Base-by-base conservation (phyloP, 2,113 vertebrate genomes). In the Pachyramphus minor region DNA sequence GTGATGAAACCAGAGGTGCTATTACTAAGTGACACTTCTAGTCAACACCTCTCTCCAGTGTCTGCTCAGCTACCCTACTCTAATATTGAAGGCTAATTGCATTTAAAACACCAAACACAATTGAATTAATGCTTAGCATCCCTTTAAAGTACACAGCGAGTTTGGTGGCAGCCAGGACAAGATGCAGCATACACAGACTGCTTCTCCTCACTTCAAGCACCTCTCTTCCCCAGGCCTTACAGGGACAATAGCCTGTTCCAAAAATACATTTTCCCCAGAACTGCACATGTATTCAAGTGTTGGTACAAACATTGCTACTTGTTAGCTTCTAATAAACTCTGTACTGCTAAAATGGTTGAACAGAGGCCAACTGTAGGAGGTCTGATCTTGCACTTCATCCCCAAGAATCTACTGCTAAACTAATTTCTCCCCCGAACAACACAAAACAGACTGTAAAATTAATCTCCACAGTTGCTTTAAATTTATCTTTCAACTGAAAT, bases 81-180 rank as follows among this genome's bases (percentile, higher is more conserved):
- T 22, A 74, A 33, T 28, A 30, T 0, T 35, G 18, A 69, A 59
- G 15, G n/a, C 30, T 33, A 47, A 69, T 28, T 25, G n/a, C 33
- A 68, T 30, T 89, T 35, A 53, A 39, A 69, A 66, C 13, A 49
- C 45, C 55, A 84, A 44, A 44, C 12, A 30, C 27, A n/a, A 50
- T 19, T 53, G 42, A 87, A 75, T 44, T 19, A 47, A 45, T 31
- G 28, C 28, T 75, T 11, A 45, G 22, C 17, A 49, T 59, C 35
- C 28, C 39, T 66, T 56, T 11, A 5, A n/a, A 58, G 24, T 19
- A 37, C 20, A 8, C 0, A 0, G 37, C 0, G 0, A 50, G 14
- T 27, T 49, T 8, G 3, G 4, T 2, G 4, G 39, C 27, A 50
- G 17, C 4, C 4, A 52, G 6, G 62, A 35, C 27, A 50, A n/a